A percentile compares a stretch with the other conserved stretches of the same genome.
Evolutionary conservation across 2,888 invertebrate genomes (phyloP).

Genomic region (Stegana nigrithorax): DNA sequence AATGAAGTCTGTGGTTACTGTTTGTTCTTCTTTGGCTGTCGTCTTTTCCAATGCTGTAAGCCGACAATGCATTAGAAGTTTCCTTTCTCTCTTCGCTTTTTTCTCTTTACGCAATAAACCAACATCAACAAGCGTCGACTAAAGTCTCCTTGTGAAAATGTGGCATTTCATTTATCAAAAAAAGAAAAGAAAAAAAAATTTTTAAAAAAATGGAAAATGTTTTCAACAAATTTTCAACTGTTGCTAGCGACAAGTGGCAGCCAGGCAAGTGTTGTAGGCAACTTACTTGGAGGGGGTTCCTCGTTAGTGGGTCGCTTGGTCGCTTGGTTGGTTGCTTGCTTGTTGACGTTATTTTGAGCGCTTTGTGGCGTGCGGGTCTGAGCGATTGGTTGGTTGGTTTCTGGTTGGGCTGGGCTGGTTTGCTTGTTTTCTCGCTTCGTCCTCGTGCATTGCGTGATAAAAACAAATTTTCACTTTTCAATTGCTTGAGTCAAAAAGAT

Average conservation of each 20-base stretch:
- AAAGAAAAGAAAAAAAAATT: constrained; percentile 33
- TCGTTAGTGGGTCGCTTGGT: no score
- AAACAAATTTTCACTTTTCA: constrained; percentile 45
- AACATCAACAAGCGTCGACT: no score
- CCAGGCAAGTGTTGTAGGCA: background rate
- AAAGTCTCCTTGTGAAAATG: no score
- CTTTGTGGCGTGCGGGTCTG: no score
- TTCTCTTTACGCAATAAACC: no score
- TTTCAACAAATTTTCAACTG: constrained; percentile 45
- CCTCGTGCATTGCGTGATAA: constrained; percentile 46
- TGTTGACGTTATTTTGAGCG: background rate
- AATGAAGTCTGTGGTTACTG: constrained; percentile 45
- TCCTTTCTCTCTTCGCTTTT: no score
- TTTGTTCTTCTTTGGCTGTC: constrained; percentile 22
- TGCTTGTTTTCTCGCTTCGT: constrained; percentile 6
- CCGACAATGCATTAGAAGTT: constrained; percentile 14
- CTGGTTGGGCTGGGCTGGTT: background rate
- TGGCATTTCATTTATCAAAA: constrained; percentile 35
- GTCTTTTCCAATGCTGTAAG: background rate
- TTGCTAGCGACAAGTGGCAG: constrained; percentile 35
- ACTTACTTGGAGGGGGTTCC: background rate
- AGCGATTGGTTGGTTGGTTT: no score
- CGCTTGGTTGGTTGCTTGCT: no score
- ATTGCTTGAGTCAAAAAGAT: constrained; percentile 17
- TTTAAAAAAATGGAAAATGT: background rate